These are phyloP conservation scores for Pantala flavescens DNA, from an alignment of 1,140 invertebrate species.

Conservation along the genomic window DNA sequence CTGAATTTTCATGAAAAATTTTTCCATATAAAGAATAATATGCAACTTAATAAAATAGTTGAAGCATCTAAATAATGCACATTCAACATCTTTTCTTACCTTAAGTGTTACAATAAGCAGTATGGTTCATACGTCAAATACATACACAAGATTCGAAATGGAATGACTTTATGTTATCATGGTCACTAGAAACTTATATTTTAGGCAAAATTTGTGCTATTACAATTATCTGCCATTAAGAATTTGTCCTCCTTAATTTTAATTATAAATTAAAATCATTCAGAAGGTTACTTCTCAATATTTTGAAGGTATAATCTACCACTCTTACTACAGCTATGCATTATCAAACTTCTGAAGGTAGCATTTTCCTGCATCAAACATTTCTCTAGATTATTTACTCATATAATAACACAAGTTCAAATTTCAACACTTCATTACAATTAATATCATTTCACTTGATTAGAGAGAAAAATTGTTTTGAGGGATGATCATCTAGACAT, in stretches of 20 bases:
- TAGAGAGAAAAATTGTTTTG: not conserved
- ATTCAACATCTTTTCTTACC: not conserved
- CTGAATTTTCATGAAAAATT: not conserved
- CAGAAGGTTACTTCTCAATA: not conserved
- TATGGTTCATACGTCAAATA: too few species aligned
- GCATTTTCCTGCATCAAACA: not conserved
- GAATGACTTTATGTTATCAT: not conserved
- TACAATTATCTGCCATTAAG: not conserved
- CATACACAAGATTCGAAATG: not conserved
- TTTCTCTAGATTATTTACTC: not conserved
- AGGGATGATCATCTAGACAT: not conserved
- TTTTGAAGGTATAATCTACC: not conserved
- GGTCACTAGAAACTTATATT: not conserved
- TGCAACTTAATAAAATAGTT: not conserved
- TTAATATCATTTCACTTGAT: not conserved
- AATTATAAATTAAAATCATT: not conserved
- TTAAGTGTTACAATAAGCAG: too few species aligned
- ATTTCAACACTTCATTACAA: conserved; percentile 4
- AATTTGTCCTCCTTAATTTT: not conserved
- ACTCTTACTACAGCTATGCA: conserved; percentile 4
- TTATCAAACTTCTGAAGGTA: not conserved
- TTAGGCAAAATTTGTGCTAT: not conserved
- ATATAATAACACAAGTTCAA: conserved; percentile 4
- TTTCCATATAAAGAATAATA: not conserved
- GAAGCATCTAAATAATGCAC: not conserved